phyloP scores from a whole-genome alignment of 2,797 vertebrate species.

The Simalia tracyae region DNA sequence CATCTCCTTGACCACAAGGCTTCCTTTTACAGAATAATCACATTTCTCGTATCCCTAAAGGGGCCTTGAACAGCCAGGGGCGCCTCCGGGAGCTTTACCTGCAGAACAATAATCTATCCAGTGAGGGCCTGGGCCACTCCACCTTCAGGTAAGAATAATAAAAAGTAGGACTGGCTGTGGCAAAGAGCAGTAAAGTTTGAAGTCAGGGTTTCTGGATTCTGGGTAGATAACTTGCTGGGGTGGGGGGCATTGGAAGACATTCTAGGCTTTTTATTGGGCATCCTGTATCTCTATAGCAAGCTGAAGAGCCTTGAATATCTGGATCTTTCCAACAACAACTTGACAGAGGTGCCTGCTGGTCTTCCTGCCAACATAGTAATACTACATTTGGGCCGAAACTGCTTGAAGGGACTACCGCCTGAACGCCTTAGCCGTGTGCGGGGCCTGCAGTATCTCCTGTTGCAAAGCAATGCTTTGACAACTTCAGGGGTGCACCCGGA shows the following conservation, averaged over 20 bases:
- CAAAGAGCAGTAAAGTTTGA: background rate
- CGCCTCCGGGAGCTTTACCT: slow-evolving; percentile 68
- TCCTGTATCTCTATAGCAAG: slow-evolving; percentile 57
- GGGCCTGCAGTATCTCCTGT: slow-evolving; percentile 63
- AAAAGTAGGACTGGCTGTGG: background rate
- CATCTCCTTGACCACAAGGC: background rate
- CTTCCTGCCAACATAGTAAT: slow-evolving; percentile 57
- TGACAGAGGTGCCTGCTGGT: slow-evolving; percentile 52
- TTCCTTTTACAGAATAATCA: slow-evolving; percentile 60
- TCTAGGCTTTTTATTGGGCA: background rate
- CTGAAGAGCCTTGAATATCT: slow-evolving; percentile 66
- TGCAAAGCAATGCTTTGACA: slow-evolving; percentile 66
- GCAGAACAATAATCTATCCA: slow-evolving; percentile 62
- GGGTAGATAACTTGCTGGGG: background rate
- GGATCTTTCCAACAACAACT: slow-evolving; percentile 68
- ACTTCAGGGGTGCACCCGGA: slow-evolving; percentile 18
- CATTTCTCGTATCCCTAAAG: slow-evolving; percentile 65
- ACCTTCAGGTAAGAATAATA: slow-evolving; percentile 58
- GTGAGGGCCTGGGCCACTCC: slow-evolving; percentile 44
- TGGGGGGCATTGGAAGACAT: background rate
- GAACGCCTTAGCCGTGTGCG: slow-evolving; percentile 33
- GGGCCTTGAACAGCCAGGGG: slow-evolving; percentile 59
- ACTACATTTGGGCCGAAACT: slow-evolving; percentile 67
- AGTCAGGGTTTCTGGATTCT: background rate
- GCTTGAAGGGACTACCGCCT: slow-evolving; percentile 44